phyloP scores from a whole-genome alignment of 2,797 vertebrate species.

The Myripristis murdjan region DNA sequence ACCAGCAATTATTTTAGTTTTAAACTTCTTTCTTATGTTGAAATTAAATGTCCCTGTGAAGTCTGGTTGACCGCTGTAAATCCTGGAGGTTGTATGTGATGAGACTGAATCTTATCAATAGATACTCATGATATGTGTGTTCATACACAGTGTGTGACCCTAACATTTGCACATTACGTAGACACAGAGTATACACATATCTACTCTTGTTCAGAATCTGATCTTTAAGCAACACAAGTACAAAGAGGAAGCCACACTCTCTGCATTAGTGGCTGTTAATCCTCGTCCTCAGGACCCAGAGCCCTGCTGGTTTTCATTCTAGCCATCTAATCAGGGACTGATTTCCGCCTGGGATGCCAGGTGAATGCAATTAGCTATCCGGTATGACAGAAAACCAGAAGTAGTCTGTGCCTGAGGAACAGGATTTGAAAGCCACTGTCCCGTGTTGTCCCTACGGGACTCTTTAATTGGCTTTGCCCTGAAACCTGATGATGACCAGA shows the following conservation, averaged over 20 bases:
- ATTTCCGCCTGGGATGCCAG: neutral
- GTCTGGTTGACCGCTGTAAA: neutral
- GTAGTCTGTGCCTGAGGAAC: neutral
- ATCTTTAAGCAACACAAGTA: neutral
- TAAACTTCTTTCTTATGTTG: neutral
- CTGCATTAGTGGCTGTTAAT: no score
- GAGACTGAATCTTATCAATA: conserved; percentile 13
- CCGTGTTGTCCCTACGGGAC: conserved; percentile 3
- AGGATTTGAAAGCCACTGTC: neutral
- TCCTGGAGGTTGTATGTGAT: neutral
- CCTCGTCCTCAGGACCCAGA: no score
- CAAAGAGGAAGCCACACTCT: neutral
- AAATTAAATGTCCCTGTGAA: neutral
- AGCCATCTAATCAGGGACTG: neutral
- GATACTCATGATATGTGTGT: neutral
- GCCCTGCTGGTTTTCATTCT: no score
- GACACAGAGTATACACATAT: neutral
- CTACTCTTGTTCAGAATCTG: neutral
- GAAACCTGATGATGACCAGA: conserved; percentile 63
- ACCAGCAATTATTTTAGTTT: neutral
- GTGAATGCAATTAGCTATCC: conserved; percentile 9
- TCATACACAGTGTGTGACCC: neutral
- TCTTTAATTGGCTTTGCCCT: conserved; percentile 50
- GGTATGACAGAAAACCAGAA: neutral
- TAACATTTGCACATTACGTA: neutral